phyloP scores from a whole-genome alignment of 2,113 vertebrate genomes.

The Cyprinodon tularosa region DNA sequence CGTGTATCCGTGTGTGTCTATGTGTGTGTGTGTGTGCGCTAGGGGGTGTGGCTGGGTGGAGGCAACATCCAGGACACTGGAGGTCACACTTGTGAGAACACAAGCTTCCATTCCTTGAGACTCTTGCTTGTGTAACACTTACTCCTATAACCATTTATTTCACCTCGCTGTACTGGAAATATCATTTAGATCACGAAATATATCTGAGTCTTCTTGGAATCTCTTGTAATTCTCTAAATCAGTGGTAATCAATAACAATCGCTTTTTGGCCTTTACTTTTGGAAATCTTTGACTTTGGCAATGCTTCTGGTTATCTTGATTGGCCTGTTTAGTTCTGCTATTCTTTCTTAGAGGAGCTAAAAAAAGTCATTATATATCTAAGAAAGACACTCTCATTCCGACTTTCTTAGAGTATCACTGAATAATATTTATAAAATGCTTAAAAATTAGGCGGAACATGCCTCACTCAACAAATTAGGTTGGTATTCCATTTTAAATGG shows the following conservation, averaged over 20 bases:
- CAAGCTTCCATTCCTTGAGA: conserved; percentile 50
- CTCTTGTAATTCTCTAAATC: neutral
- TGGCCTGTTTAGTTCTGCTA: neutral
- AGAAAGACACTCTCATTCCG: neutral
- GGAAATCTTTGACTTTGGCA: neutral
- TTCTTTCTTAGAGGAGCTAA: neutral
- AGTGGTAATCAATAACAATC: neutral
- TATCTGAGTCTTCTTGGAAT: neutral
- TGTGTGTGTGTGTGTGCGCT: conserved; percentile 40
- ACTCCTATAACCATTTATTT: conserved; percentile 5
- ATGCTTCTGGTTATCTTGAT: neutral
- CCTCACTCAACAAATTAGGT: too few relatives aligned
- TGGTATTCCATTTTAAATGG: too few relatives aligned
- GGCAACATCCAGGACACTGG: conserved; percentile 76
- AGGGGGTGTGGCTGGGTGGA: conserved; percentile 78
- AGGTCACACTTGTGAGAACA: conserved; percentile 76
- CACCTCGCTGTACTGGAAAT: conserved; percentile 2
- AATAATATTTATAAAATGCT: too few relatives aligned
- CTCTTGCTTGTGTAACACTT: conserved; percentile 21
- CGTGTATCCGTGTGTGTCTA: conserved; percentile 32
- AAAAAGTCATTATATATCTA: neutral
- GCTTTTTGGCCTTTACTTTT: neutral
- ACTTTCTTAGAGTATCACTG: neutral
- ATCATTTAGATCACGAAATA: neutral
- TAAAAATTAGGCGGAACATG: too few relatives aligned